Evolutionary conservation across 2,888 invertebrate genomes (phyloP).

Genomic region (Hydriomena furcata): DNA sequence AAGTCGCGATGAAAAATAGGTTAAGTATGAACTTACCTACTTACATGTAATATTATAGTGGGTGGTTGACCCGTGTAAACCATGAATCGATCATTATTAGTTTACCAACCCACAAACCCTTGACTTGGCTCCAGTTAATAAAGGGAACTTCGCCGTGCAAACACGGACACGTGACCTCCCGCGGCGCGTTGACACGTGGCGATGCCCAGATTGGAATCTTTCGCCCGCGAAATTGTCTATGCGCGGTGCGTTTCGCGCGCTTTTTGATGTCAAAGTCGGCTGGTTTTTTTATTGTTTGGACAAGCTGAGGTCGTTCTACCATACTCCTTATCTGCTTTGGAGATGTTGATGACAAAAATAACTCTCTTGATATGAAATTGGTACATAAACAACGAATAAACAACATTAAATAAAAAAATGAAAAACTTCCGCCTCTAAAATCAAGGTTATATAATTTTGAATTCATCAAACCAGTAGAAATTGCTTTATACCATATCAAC

Average conservation of each 20-base stretch:
- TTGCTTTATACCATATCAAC: too few species aligned
- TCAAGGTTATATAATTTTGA: too few species aligned
- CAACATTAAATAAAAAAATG: too few species aligned
- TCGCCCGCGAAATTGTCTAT: constrained; percentile 72
- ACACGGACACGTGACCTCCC: constrained; percentile 53
- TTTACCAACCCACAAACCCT: constrained; percentile 29
- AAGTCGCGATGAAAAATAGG: neutral
- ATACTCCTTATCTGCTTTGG: neutral
- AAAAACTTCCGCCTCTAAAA: too few species aligned
- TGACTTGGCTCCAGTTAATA: constrained; percentile 60
- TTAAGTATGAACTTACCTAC: neutral
- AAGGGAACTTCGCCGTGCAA: constrained; percentile 65
- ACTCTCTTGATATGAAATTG: too few species aligned
- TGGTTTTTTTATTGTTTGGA: neutral
- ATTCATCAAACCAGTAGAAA: too few species aligned
- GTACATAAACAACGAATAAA: too few species aligned
- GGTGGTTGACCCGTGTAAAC: neutral
- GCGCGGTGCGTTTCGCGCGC: constrained; percentile 47
- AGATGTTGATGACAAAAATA: neutral
- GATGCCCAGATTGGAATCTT: constrained; percentile 65
- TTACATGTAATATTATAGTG: neutral
- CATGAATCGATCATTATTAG: constrained; percentile 30
- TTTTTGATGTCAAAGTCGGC: constrained; percentile 49
- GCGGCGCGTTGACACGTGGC: constrained; percentile 57
- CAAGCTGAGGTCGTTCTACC: neutral